These are phyloP conservation scores for Gymnoscelis rufifasciata DNA, from an alignment of 2,888 invertebrate species.

Conservation along the genomic window DNA sequence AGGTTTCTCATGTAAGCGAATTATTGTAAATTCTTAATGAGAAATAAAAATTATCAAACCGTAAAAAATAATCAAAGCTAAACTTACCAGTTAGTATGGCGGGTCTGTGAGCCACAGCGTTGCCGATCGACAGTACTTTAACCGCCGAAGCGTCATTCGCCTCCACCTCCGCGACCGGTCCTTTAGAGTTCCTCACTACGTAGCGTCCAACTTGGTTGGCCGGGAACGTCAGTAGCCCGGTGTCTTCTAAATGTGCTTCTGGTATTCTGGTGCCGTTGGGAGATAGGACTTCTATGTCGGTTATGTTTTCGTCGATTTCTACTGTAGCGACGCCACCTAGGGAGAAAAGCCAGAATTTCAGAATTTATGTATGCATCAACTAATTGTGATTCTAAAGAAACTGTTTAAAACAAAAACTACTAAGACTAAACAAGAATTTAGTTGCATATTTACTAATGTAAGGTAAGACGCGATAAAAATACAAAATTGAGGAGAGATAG, in stretches of 20 bases:
- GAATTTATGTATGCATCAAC: too few relatives aligned
- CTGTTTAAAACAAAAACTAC: too few relatives aligned
- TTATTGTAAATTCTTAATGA: too few relatives aligned
- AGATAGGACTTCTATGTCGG: slow-evolving; percentile 83
- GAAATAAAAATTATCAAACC: too few relatives aligned
- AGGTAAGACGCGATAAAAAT: too few relatives aligned
- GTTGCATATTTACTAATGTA: too few relatives aligned
- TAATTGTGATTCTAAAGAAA: too few relatives aligned
- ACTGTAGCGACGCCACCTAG: slow-evolving; percentile 79
- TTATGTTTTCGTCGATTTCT: slow-evolving; percentile 79
- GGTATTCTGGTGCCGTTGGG: slow-evolving; percentile 81
- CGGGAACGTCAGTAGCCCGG: slow-evolving; percentile 85
- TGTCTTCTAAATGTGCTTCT: slow-evolving; percentile 79
- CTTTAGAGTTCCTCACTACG: slow-evolving; percentile 77
- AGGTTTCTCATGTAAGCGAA: too few relatives aligned
- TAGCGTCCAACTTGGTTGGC: slow-evolving; percentile 87
- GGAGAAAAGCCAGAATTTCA: too few relatives aligned
- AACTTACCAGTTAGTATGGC: slow-evolving; percentile 85
- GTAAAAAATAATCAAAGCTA: background rate
- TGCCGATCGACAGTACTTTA: slow-evolving; percentile 85
- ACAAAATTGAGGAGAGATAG: too few relatives aligned
- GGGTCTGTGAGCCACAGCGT: slow-evolving; percentile 88
- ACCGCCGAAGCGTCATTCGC: slow-evolving; percentile 88
- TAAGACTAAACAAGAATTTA: too few relatives aligned
- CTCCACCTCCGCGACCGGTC: slow-evolving; percentile 80